phyloP scores from a whole-genome alignment of 1,140 invertebrate genomes.

The Bilobella aurantiaca region DNA sequence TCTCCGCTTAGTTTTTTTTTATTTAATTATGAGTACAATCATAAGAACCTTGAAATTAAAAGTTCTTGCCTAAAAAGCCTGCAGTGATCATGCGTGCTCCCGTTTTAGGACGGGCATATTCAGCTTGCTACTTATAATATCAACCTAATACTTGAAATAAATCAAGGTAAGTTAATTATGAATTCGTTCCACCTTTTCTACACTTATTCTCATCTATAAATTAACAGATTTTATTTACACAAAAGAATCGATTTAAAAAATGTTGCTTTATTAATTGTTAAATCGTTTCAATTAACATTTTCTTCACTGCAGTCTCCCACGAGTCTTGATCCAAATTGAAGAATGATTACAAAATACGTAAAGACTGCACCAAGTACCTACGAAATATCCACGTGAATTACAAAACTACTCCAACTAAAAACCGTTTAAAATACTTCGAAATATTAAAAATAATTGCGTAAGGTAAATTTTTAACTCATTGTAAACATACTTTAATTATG shows the following conservation, averaged over 20 bases:
- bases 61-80: no score
- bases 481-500: conserved; percentile 23
- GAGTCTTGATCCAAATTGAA: conserved; percentile 19
- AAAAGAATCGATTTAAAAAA: neutral
- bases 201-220: neutral
- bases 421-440: no score
- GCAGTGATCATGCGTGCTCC: no score
- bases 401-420: no score
- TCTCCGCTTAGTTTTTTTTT: no score
- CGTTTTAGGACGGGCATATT: no score
- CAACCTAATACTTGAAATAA: neutral
- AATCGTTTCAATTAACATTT: neutral
- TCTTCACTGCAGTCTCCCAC: neutral
- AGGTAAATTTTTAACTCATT: neutral
- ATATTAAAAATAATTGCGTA: no score
- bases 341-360: conserved; percentile 34
- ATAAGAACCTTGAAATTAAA: no score
- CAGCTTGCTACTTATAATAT: no score
- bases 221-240: neutral
- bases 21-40: no score
- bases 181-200: neutral
- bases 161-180: neutral
- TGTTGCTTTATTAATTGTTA: neutral
- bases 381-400: no score
- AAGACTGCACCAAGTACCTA: conserved; percentile 30